Percentiles rank a stretch among this genome's conserved stretches.
Conservation (phyloP, 2,113 vertebrate genomes). For the Epinephelus lanceolatus region DNA sequence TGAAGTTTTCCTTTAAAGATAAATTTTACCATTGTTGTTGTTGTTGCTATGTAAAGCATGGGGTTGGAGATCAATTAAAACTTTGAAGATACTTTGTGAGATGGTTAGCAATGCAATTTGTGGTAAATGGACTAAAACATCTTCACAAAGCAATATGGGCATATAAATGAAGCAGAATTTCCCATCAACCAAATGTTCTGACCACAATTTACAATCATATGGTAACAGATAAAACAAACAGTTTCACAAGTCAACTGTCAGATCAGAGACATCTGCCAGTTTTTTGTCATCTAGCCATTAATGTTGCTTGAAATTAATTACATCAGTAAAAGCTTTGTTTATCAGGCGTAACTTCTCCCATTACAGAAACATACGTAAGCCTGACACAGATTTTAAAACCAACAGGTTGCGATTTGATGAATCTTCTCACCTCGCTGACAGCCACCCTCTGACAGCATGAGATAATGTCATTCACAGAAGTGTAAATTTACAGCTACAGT, state of each 20-base stretch:
- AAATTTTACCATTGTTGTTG: neutral
- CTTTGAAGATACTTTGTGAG: neutral
- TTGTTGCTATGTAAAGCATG: neutral
- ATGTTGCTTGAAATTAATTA: constrained; percentile 24
- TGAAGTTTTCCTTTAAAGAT: neutral
- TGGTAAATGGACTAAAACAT: neutral
- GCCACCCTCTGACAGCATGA: neutral
- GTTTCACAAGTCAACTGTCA: constrained; percentile 9
- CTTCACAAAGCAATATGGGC: neutral
- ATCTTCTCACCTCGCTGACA: neutral
- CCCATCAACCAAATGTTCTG: neutral
- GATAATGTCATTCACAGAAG: neutral
- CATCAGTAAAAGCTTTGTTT: constrained; percentile 1
- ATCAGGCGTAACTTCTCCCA: neutral
- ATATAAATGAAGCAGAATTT: neutral
- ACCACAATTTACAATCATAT: neutral
- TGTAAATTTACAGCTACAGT: neutral
- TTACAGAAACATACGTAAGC: too few relatives aligned
- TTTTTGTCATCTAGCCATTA: neutral
- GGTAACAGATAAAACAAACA: constrained; percentile 17
- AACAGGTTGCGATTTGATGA: neutral
- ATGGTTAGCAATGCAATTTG: neutral
- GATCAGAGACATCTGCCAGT: constrained; percentile 13
- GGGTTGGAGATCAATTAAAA: neutral
- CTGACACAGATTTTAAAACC: neutral